Evolutionary conservation across 2,888 invertebrate species (phyloP).

Genomic region (Calameuta pallipes): DNA sequence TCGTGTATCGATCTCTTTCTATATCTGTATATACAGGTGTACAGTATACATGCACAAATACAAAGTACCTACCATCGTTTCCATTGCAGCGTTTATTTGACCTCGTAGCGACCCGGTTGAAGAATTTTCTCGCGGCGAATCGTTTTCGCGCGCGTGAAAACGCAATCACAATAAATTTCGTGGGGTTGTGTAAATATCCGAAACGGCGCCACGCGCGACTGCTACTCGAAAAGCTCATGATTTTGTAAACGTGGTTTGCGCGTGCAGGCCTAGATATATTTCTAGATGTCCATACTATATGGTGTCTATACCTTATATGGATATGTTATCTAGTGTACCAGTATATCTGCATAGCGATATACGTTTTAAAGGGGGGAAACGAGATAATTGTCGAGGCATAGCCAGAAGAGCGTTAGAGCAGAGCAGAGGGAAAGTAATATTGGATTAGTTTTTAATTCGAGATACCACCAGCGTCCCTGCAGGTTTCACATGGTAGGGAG

Average conservation of each 20-base stretch:
- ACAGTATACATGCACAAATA: background rate
- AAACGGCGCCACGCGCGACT: background rate
- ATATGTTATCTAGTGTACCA: background rate
- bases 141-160: conserved; percentile 22
- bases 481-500: background rate
- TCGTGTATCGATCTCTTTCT: background rate
- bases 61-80: background rate
- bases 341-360: conserved; percentile 6
- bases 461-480: conserved; percentile 22
- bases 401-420: conserved; percentile 30
- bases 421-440: conserved; percentile 45
- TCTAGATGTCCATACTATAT: background rate
- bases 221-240: conserved; percentile 34
- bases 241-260: conserved; percentile 38
- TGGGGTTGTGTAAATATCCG: conserved; percentile 46
- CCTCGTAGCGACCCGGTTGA: background rate
- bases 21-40: background rate
- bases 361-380: conserved; percentile 18
- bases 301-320: background rate
- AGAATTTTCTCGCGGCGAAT: background rate
- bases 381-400: conserved; percentile 43
- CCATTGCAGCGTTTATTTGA: background rate
- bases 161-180: conserved; percentile 55
- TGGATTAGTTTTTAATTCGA: conserved; percentile 59
- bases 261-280: conserved; percentile 8